Base-by-base conservation (phyloP, 2,888 invertebrate genomes). In the Macrosoma leucophasiata region DNA sequence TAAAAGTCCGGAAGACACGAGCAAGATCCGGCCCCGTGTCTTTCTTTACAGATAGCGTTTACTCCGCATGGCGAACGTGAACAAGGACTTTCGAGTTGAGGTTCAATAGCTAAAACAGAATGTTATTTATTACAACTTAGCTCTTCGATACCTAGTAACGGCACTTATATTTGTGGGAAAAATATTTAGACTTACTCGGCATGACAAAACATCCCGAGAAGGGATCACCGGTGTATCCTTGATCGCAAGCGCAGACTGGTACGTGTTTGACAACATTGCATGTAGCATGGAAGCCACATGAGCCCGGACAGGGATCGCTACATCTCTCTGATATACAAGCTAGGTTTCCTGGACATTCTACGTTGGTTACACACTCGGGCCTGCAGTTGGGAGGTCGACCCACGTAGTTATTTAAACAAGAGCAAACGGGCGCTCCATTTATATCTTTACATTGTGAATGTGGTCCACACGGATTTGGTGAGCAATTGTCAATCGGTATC, bases 41-140 rank as follows among this genome's bases (percentile, higher is more conserved):
- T 87, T 76, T 93, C 92, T 71, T 89, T 91, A 73, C 96, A 96
- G 49, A 92, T 74, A 29, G 96, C 94, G 67, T 95, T 95, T 17
- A 90, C 87, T 37, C 95, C 95, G 70, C 96, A 96, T 23, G 95
- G 95, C 33, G 93, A 91, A 46, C 91, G 91, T 62, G 91, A 87
- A 68, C 95, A 95, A 46, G 94, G 94, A 43, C 66, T 81, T 52
- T 51, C 65, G 11, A 68, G 43, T 58, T 75, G 75, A 41, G 87
- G 85, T 64, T 87, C 85, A 50, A 87, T 84, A 53, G 82, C 85
- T 87, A 81, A 47, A 78, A 35, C 10, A 13, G 28, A 27, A 27
- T 22, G 23, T 28, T 13, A 21, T 27, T 20, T 13, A 24, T 28
- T 15, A 14, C 28, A 15, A 8, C 13, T 21, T 3, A 10, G 6